Conservation (phyloP, 1,140 invertebrate genomes). For the Sarcophaga bullata region DNA sequence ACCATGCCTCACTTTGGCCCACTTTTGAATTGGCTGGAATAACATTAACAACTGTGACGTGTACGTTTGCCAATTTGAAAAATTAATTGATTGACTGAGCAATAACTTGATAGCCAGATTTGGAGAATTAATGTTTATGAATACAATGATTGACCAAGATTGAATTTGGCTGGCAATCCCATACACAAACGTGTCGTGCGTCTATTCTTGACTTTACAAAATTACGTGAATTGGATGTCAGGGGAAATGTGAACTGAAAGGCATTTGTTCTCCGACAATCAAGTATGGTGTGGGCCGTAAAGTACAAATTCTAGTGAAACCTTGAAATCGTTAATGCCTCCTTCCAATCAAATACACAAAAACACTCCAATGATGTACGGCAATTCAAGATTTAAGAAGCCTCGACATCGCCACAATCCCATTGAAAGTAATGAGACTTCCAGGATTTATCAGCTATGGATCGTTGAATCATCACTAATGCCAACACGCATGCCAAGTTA, state of each 20-base stretch:
- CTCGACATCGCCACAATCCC: constrained; percentile 75
- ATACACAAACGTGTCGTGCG: constrained; percentile 72
- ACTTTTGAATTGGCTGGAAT: constrained; percentile 75
- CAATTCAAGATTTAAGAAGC: constrained; percentile 70
- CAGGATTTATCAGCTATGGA: constrained; percentile 71
- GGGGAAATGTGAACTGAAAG: constrained; percentile 72
- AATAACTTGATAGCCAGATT: constrained; percentile 72
- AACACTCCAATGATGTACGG: constrained; percentile 68
- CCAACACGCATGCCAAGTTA: constrained; percentile 65
- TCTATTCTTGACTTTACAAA: constrained; percentile 71
- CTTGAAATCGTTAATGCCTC: constrained; percentile 70
- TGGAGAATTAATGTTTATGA: constrained; percentile 71
- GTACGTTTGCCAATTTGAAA: constrained; percentile 66
- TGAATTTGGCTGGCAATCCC: constrained; percentile 77
- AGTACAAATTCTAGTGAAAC: constrained; percentile 65
- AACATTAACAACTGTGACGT: constrained; percentile 67
- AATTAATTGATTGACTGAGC: constrained; percentile 75
- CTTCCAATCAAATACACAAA: constrained; percentile 69
- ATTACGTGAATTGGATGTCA: constrained; percentile 73
- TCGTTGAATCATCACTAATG: constrained; percentile 67
- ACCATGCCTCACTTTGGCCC: constrained; percentile 74
- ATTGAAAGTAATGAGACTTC: constrained; percentile 70
- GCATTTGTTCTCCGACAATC: constrained; percentile 72
- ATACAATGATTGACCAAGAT: constrained; percentile 71
- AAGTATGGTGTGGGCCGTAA: constrained; percentile 55